These are phyloP conservation scores for Patiria miniata DNA, from an alignment of 35 echinoderm and acorn worm genomes.

Conservation along the genomic window DNA sequence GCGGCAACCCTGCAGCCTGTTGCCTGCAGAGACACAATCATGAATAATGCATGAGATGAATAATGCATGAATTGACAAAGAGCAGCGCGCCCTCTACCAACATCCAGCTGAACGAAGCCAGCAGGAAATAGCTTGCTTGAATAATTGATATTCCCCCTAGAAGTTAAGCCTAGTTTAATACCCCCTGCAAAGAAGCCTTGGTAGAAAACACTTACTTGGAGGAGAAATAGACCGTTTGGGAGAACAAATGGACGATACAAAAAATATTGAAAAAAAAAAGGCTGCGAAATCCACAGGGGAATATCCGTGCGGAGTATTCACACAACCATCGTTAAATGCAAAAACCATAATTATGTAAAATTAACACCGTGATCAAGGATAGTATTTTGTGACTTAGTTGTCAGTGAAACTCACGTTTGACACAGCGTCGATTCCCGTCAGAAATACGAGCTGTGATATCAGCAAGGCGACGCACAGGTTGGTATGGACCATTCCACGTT, in stretches of 20 bases:
- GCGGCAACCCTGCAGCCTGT: not conserved
- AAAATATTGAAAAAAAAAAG: no score
- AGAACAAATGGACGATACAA: no score
- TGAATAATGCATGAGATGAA: not conserved
- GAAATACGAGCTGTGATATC: not conserved
- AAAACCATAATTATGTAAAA: no score
- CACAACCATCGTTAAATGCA: no score
- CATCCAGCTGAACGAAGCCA: slow-evolving; percentile 6
- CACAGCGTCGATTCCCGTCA: not conserved
- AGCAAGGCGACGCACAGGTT: not conserved
- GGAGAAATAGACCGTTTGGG: no score
- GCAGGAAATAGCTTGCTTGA: slow-evolving; percentile 3
- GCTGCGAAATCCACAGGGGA: no score
- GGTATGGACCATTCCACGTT: not conserved
- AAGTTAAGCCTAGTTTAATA: no score
- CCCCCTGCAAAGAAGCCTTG: no score
- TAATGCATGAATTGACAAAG: not conserved
- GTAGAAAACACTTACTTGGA: no score
- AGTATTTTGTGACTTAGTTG: not conserved
- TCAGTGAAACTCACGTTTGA: not conserved
- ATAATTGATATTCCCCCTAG: not conserved
- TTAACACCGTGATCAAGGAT: no score
- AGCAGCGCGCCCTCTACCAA: slow-evolving; percentile 8
- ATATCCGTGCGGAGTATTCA: no score
- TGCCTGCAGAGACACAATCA: not conserved